Conservation (phyloP, 2,797 vertebrate genomes). For the Halcyon smyrnensis region DNA sequence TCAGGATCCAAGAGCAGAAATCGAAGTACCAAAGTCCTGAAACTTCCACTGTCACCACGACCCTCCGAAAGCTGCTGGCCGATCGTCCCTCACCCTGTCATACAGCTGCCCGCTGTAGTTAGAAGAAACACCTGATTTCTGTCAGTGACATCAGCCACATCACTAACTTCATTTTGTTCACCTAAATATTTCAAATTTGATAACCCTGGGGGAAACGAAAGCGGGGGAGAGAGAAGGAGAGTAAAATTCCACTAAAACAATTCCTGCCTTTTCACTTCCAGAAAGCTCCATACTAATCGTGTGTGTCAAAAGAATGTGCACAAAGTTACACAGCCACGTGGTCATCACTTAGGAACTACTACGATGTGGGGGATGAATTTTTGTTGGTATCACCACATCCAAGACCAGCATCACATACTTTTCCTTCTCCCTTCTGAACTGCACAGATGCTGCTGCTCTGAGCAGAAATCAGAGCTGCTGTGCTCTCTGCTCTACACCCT, state of each 20-base stretch:
- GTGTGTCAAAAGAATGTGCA: background rate
- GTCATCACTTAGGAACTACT: background rate
- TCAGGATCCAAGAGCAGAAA: background rate
- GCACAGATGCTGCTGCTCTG: too few relatives aligned
- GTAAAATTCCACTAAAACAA: background rate
- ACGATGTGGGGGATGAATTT: background rate
- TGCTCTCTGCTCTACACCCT: background rate
- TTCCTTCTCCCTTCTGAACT: background rate
- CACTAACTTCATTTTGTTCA: background rate
- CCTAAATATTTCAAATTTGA: background rate
- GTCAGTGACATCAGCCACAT: background rate
- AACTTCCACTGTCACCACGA: background rate
- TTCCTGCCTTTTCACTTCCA: background rate
- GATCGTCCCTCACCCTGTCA: background rate
- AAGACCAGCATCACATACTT: background rate
- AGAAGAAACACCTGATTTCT: background rate
- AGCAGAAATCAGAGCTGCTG: background rate
- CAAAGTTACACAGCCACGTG: background rate
- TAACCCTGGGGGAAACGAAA: background rate
- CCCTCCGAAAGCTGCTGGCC: background rate
- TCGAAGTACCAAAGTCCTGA: background rate
- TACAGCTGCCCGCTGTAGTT: background rate
- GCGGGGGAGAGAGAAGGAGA: background rate
- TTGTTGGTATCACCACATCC: background rate
- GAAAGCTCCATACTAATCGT: rapidly evolving